Percentiles rank a stretch among this genome's conserved stretches.
Conservation (phyloP, 2,113 vertebrate species). For the Chamaea fasciata region DNA sequence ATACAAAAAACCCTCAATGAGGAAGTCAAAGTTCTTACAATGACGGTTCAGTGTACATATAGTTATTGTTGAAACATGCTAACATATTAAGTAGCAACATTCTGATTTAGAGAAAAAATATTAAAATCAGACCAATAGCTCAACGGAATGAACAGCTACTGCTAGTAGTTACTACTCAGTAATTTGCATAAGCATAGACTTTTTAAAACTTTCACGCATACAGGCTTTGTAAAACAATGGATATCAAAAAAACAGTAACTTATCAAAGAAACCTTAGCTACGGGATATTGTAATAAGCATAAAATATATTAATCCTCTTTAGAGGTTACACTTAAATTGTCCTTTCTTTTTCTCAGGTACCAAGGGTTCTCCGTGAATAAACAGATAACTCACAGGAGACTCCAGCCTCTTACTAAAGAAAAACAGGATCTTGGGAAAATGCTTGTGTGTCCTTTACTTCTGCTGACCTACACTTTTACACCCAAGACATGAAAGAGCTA, state of each 20-base stretch:
- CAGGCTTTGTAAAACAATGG: neutral
- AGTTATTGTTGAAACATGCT: neutral
- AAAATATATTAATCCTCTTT: neutral
- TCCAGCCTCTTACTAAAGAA: neutral
- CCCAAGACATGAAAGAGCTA: neutral
- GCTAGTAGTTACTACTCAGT: neutral
- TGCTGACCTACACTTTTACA: neutral
- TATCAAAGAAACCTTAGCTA: neutral
- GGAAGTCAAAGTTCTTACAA: constrained; percentile 20
- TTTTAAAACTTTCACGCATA: neutral
- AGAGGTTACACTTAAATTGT: neutral
- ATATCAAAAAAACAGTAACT: neutral
- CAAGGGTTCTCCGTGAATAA: neutral
- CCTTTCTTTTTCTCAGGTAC: neutral
- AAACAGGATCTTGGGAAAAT: neutral
- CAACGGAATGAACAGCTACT: neutral
- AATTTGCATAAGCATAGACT: neutral
- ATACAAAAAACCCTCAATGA: constrained; percentile 7
- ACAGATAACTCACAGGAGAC: neutral
- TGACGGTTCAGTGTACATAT: neutral
- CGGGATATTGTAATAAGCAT: neutral
- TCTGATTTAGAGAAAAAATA: neutral
- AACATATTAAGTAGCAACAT: neutral
- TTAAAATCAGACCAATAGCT: neutral
- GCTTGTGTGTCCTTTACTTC: neutral